Conservation (phyloP, 2,113 vertebrate species). For the Cranoglanis bouderius region DNA sequence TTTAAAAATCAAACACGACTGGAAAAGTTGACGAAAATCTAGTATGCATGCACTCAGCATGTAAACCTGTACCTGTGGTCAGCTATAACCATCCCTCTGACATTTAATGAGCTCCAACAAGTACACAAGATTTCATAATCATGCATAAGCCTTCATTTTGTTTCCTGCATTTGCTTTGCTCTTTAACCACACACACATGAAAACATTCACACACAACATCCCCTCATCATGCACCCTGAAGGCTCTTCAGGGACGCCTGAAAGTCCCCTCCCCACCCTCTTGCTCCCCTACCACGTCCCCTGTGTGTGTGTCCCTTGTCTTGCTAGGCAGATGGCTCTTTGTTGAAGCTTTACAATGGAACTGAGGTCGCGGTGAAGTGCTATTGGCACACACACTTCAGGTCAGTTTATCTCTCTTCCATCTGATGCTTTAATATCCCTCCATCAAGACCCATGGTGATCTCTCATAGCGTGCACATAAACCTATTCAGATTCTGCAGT, state of each 20-base stretch:
- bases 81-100: not conserved
- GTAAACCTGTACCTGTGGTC: not conserved
- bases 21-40: not conserved
- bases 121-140: slow-evolving; percentile 59
- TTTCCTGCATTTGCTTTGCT: not conserved
- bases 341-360: slow-evolving; percentile 76
- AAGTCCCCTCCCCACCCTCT: not conserved
- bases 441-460: slow-evolving; percentile 9
- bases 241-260: slow-evolving; percentile 17
- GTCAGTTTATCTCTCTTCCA: slow-evolving; percentile 57
- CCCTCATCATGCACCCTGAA: slow-evolving; percentile 29
- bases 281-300: not conserved
- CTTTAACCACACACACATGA: not conserved
- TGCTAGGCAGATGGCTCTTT: slow-evolving; percentile 81
- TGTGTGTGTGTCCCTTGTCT: slow-evolving; percentile 55
- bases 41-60: slow-evolving; percentile 26
- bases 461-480: slow-evolving; percentile 21
- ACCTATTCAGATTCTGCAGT: not conserved
- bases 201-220: not conserved
- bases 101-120: not conserved
- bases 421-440: slow-evolving; percentile 29
- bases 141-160: slow-evolving; percentile 9
- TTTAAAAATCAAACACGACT: slow-evolving; percentile 10
- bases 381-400: slow-evolving; percentile 60
- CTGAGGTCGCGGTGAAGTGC: slow-evolving; percentile 70